Base-by-base conservation (phyloP, 2,797 vertebrate species). In the Kryptolebias ocellatus region DNA sequence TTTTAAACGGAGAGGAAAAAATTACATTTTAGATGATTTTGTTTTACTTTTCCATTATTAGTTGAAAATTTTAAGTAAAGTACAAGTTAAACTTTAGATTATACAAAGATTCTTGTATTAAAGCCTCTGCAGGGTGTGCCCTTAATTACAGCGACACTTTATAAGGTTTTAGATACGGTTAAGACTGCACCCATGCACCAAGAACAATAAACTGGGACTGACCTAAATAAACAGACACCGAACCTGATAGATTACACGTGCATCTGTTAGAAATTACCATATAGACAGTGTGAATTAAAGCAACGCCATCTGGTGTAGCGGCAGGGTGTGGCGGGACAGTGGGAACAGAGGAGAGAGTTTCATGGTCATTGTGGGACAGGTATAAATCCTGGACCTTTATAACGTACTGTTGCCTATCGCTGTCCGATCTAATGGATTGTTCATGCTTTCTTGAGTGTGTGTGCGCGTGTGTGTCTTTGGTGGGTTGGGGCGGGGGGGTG, bases 341-440 rank as follows among this genome's bases (percentile, higher is more conserved):
- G 83, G 75, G 64, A 80, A 79, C 72, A 73, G 70, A 60, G 52
- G 29, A 74, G 29, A 74, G 69, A 81, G 64, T 74, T 81, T 84
- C 83, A 87, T 81, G 83, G 72, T 87, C 74, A 86, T 85, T 87
- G 87, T 77, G 60, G 76, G 62, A 75, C 83, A 90, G 79, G 89
- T 91, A 90, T 91, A 90, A 89, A 92, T 93, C 86, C 74, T 64
- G 60, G 20, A 70, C 72, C 74, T 82, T 82, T 83, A 59, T 60
- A 64, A 72, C 64, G 61, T 70, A 39, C 68, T 86, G 76, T 74
- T 71, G 79, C 80, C 73, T 83, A 79, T 72, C 80, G 59, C 81
- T 79, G 82, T 65, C 79, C 86, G 73, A 57, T 74, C 46, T 88
- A 92, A 93, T 92, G 88, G 87, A 93, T 94, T 94, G 84, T 89